phyloP scores from a whole-genome alignment of 1,140 invertebrate genomes.

The Saccostrea echinata region DNA sequence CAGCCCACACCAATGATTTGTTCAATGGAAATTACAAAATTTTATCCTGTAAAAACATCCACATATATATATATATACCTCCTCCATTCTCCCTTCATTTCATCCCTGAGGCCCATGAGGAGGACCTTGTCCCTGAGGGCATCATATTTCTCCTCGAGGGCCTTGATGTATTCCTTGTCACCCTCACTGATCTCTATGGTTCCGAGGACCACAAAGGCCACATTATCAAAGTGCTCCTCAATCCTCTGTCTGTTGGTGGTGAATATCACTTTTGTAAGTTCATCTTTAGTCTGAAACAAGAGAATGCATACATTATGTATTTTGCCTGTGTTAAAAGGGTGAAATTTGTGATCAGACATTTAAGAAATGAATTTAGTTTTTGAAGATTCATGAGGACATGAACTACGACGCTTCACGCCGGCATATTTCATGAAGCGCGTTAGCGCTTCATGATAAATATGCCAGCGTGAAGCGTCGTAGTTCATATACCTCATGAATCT shows the following conservation, averaged over 20 bases:
- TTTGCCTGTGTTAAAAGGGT: too few relatives aligned
- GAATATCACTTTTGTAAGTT: conserved; percentile 55
- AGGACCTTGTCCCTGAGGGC: conserved; percentile 71
- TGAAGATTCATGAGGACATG: too few relatives aligned
- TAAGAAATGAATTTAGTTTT: too few relatives aligned
- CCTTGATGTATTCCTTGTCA: conserved; percentile 70
- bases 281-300: conserved; percentile 60
- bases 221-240: conserved; percentile 71
- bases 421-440: too few relatives aligned
- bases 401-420: too few relatives aligned
- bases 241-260: conserved; percentile 59
- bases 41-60: too few relatives aligned
- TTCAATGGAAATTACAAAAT: too few relatives aligned
- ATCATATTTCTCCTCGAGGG: conserved; percentile 73
- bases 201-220: conserved; percentile 67
- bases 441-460: too few relatives aligned
- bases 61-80: too few relatives aligned
- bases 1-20: too few relatives aligned
- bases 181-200: conserved; percentile 64
- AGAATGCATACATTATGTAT: conserved; percentile 33
- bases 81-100: conserved; percentile 68
- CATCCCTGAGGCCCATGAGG: conserved; percentile 66
- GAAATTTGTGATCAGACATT: neutral
- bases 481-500: too few relatives aligned
- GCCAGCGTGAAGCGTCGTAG: too few relatives aligned